Evolutionary conservation across 2,888 invertebrate genomes (phyloP), one percentile per base, ranked within the genome.

Genomic region (Spatulosminthurus flaviceps): DNA sequence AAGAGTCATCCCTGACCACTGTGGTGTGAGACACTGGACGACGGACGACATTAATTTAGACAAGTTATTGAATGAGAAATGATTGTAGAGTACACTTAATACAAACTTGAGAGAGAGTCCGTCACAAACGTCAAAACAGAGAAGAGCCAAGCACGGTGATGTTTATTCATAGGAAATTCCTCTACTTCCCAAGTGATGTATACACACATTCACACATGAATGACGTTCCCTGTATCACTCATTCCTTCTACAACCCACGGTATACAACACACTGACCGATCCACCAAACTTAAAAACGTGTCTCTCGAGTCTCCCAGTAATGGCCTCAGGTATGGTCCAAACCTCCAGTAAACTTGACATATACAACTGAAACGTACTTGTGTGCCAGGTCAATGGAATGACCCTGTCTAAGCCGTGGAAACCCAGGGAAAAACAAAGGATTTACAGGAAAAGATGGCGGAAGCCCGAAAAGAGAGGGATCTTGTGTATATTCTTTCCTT

Each of bases 391-490:
- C 51, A 72, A 16, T 19, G 21, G 11, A 61, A 2, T 74, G 74
- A 74, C 74, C 61, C 74, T 64, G 26, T 64, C 24, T 13, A 22
- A 22, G 2, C 4, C 1, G 29, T 74, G 61, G 60, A 74, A 74
- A 74, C n/a, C 74, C 74, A 29, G 43, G 81, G 81, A 80, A 81
- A 83, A 81, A 81, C 80, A 83, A 83, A 81, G 81, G 81, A 81
- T 83, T 81, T 79, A 78, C 43, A 79, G 82, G 79, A 82, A 82
- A 83, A 83, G 83, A 83, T 83, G 83, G 83, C 83, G 82, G 83
- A 83, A 82, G 82, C 77, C 80, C 79, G 82, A 79, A 70, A 78
- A 77, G 77, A 81, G 60, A 76, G 67, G 51, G 67, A 67, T 67
- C 67, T 76, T 34, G 11, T 34, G 67, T 70, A 28, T 29, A 16